phyloP scores from a whole-genome alignment of 2,113 vertebrate genomes.

The Condylura cristata region DNA sequence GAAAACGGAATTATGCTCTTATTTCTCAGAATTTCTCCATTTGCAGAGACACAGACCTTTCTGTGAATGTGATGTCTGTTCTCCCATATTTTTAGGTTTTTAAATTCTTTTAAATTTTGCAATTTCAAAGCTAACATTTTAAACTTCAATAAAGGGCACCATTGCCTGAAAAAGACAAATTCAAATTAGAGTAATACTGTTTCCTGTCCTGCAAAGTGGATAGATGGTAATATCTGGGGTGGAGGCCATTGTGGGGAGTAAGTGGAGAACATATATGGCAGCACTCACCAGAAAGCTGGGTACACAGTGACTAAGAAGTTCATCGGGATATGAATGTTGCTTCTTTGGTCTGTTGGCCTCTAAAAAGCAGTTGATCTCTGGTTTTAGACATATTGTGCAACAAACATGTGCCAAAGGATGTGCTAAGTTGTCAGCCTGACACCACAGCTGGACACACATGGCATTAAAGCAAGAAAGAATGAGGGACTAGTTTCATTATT shows the following conservation, averaged over 20 bases:
- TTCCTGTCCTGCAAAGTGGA: background rate
- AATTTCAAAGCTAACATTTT: background rate
- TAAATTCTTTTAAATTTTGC: background rate
- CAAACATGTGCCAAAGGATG: background rate
- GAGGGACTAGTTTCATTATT: background rate
- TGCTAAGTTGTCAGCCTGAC: background rate
- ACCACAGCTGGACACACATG: background rate
- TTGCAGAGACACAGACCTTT: background rate
- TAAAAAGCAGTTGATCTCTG: background rate
- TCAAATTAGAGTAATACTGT: no score
- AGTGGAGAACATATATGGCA: background rate
- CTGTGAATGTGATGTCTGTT: background rate
- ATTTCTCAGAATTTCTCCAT: background rate
- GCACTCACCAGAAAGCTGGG: background rate
- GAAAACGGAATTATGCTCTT: background rate
- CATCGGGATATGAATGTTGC: background rate
- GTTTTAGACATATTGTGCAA: background rate
- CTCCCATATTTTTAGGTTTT: background rate
- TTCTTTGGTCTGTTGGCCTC: background rate
- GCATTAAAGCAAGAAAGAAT: background rate
- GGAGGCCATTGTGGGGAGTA: background rate
- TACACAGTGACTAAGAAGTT: background rate
- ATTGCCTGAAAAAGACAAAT: background rate
- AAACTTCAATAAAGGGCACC: background rate
- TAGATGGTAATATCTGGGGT: background rate